phyloP scores from a whole-genome alignment of 1,140 invertebrate species.

The Leptopilina clavipes region DNA sequence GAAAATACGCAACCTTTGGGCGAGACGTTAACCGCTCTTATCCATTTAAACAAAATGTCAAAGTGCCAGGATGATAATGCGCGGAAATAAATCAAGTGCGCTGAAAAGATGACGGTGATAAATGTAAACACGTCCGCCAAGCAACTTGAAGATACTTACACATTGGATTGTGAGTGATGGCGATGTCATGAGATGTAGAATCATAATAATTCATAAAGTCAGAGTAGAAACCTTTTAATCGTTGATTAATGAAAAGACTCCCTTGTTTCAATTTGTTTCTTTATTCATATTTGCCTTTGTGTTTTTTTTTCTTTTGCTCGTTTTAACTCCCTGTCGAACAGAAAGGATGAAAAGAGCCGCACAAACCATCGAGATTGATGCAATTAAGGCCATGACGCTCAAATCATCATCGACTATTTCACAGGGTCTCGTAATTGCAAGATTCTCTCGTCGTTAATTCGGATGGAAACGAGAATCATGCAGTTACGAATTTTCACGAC shows the following conservation, averaged over 20 bases:
- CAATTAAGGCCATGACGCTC: too few relatives aligned
- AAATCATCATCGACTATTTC: too few relatives aligned
- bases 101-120: conserved; percentile 75
- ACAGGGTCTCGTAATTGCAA: too few relatives aligned
- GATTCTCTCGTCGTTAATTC: too few relatives aligned
- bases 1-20: conserved; percentile 36
- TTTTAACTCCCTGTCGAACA: background rate
- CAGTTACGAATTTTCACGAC: too few relatives aligned
- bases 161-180: conserved; percentile 72
- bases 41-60: conserved; percentile 74
- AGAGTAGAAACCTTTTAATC: conserved; percentile 66
- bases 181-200: conserved; percentile 74
- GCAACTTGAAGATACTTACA: conserved; percentile 67
- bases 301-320: conserved; percentile 36
- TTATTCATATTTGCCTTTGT: conserved; percentile 43
- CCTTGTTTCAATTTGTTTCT: conserved; percentile 50
- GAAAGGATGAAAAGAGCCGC: background rate
- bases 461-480: too few relatives aligned
- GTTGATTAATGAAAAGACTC: conserved; percentile 72
- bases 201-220: conserved; percentile 75
- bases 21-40: conserved; percentile 62
- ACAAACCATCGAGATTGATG: too few relatives aligned
- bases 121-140: conserved; percentile 72
- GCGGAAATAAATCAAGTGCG: conserved; percentile 73
- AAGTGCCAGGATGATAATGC: conserved; percentile 73